Conservation (phyloP, 2,888 invertebrate species). For the Drosophila kuntzei region DNA sequence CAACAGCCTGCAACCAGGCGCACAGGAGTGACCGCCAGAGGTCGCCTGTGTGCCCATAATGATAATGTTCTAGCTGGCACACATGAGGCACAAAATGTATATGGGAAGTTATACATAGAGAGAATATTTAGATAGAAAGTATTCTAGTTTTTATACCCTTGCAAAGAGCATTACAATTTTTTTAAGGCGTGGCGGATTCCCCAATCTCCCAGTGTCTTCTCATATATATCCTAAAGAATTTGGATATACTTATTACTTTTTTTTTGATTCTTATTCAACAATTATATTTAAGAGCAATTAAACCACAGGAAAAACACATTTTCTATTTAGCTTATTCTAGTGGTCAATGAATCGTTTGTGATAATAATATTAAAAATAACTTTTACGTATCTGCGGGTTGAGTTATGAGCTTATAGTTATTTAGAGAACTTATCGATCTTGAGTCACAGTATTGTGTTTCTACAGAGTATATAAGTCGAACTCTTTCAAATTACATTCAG, state of each 20-base stretch:
- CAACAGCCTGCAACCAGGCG: slow-evolving; percentile 57
- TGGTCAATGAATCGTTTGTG: neutral
- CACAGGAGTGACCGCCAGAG: slow-evolving; percentile 61
- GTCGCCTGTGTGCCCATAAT: slow-evolving; percentile 35
- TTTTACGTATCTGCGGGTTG: neutral
- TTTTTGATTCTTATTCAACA: too few relatives aligned
- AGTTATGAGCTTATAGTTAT: neutral
- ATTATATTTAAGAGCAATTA: neutral
- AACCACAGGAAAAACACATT: neutral
- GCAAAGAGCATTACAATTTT: too few relatives aligned
- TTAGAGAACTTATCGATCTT: neutral
- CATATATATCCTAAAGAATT: too few relatives aligned
- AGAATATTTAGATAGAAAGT: too few relatives aligned
- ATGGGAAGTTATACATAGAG: too few relatives aligned
- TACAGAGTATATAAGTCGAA: slow-evolving; percentile 18
- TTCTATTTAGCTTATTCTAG: neutral
- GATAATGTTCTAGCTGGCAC: slow-evolving; percentile 17
- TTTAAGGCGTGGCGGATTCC: too few relatives aligned
- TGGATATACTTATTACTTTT: too few relatives aligned
- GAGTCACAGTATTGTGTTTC: neutral
- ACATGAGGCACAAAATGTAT: neutral
- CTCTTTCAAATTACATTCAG: neutral
- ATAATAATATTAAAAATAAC: neutral
- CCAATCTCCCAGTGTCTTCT: too few relatives aligned
- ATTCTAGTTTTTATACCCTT: too few relatives aligned